Evolutionary conservation across 2,888 invertebrate genomes (phyloP).

Genomic region (Coenonympha arcania): DNA sequence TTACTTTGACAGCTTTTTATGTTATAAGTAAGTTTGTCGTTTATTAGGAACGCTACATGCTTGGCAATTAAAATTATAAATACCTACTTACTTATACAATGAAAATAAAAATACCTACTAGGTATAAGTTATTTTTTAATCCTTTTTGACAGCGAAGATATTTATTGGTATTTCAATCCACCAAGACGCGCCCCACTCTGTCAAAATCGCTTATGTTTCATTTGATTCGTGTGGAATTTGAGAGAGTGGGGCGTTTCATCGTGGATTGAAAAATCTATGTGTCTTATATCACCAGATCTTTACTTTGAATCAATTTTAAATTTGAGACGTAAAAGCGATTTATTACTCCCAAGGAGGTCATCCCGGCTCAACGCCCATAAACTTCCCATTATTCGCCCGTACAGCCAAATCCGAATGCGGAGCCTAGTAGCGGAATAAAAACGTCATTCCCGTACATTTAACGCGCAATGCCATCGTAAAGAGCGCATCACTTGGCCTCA

Average conservation of each 20-base stretch:
- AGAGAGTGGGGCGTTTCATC: too few species aligned
- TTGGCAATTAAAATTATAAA: background rate
- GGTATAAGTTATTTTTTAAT: background rate
- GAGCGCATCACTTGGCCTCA: conserved; percentile 61
- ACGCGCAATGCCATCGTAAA: conserved; percentile 69
- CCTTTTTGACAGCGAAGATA: too few species aligned
- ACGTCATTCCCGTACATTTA: conserved; percentile 60
- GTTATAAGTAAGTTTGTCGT: conserved; percentile 5
- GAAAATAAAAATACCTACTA: too few species aligned
- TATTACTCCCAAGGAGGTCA: background rate
- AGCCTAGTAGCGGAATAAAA: conserved; percentile 50
- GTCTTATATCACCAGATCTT: too few species aligned
- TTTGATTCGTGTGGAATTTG: too few species aligned
- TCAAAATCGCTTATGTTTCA: too few species aligned
- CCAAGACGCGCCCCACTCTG: too few species aligned
- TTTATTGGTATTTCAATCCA: too few species aligned
- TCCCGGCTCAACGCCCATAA: background rate
- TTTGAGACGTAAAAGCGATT: background rate
- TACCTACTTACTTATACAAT: background rate
- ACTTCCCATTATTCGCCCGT: conserved; percentile 8
- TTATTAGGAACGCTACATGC: conserved; percentile 8
- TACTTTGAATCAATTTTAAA: too few species aligned
- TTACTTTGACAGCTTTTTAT: conserved; percentile 20
- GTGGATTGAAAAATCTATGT: too few species aligned
- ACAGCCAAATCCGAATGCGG: conserved; percentile 23